A percentile compares a stretch with the other conserved stretches of the same genome.
Conservation (phyloP, 2,113 vertebrate species). For the Oceanodroma tethys region DNA sequence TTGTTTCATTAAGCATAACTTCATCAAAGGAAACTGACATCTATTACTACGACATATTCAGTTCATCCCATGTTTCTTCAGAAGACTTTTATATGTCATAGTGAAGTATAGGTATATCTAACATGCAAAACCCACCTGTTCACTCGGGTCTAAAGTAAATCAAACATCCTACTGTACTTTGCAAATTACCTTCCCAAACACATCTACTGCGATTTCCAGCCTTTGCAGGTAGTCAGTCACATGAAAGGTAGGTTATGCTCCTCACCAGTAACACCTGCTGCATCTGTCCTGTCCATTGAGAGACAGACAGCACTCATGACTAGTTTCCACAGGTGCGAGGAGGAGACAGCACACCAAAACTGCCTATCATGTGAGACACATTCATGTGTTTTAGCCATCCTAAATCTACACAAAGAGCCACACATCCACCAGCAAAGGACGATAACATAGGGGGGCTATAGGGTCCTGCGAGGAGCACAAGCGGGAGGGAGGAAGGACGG, state of each 20-base stretch:
- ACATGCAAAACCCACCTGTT: neutral
- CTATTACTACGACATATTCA: neutral
- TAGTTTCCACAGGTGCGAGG: neutral
- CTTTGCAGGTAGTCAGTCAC: neutral
- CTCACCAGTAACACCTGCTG: neutral
- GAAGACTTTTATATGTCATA: neutral
- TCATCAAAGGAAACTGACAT: neutral
- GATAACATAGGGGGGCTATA: neutral
- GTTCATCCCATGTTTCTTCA: neutral
- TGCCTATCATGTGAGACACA: fast-evolving
- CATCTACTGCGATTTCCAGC: neutral
- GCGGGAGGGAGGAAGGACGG: neutral
- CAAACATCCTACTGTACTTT: neutral
- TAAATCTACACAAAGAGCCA: neutral
- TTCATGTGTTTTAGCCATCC: neutral
- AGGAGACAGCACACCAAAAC: neutral
- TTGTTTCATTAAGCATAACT: neutral
- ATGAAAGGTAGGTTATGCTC: neutral
- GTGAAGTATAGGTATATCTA: neutral
- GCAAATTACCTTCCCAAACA: neutral
- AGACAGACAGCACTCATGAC: neutral
- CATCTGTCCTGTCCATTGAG: neutral
- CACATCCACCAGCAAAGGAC: neutral
- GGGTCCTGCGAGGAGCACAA: fast-evolving
- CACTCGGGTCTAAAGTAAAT: neutral